Conservation (phyloP, 2,797 vertebrate genomes). For the Spinus olivaceus region DNA sequence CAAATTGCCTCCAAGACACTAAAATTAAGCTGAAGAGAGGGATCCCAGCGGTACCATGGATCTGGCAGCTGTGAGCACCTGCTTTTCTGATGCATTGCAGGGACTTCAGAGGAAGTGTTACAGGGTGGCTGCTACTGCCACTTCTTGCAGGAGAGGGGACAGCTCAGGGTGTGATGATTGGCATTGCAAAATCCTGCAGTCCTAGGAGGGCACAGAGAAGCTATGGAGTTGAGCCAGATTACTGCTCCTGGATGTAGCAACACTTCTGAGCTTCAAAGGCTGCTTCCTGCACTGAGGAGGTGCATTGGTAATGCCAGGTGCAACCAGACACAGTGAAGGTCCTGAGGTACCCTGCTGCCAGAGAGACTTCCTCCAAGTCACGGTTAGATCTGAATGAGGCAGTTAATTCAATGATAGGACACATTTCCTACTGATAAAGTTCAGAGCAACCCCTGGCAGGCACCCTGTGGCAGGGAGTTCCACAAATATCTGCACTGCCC, state of each 20-base stretch:
- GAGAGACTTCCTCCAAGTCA: neutral
- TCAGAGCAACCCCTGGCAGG: neutral
- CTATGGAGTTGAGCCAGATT: neutral
- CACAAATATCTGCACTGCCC: neutral
- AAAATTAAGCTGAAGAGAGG: conserved; percentile 60
- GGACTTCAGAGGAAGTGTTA: neutral
- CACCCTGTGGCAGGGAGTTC: neutral
- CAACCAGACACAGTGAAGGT: neutral
- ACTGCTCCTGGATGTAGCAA: neutral
- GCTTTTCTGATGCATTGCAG: conserved; percentile 61
- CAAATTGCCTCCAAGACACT: conserved; percentile 57
- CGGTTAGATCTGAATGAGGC: neutral
- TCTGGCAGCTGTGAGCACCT: conserved; percentile 49
- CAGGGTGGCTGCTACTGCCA: neutral
- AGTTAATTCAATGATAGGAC: neutral
- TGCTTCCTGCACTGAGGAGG: neutral
- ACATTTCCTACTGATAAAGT: neutral
- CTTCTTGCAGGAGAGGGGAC: neutral
- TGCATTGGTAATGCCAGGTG: neutral
- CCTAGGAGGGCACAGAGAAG: neutral
- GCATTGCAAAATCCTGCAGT: conserved; percentile 49
- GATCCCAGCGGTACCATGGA: conserved; percentile 15
- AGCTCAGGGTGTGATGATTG: neutral
- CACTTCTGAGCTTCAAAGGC: neutral
- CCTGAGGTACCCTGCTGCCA: neutral